Conservation (phyloP, 2,888 invertebrate species). For the Yponomeuta sedellus region DNA sequence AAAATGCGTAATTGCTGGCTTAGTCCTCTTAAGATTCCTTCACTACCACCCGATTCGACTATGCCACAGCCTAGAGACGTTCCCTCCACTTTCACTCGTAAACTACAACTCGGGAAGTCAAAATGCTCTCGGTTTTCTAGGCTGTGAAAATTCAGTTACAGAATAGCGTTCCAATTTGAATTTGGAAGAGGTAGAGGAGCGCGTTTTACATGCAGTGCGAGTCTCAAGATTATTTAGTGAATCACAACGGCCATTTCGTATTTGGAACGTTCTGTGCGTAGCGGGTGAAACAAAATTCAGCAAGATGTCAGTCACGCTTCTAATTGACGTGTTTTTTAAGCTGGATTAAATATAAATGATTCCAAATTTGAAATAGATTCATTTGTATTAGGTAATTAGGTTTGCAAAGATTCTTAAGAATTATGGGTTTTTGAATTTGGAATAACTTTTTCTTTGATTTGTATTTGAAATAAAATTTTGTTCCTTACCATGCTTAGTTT, state of each 20-base stretch:
- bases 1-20: slow-evolving; percentile 76
- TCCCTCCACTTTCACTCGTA: neutral
- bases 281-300: no score
- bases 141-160: slow-evolving; percentile 29
- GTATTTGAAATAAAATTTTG: no score
- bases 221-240: slow-evolving; percentile 70
- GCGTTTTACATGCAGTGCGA: slow-evolving; percentile 54
- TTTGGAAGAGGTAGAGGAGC: slow-evolving; percentile 47
- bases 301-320: no score
- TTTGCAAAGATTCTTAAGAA: no score
- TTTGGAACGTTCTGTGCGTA: slow-evolving; percentile 45
- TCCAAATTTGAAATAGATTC: neutral
- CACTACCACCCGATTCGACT: neutral
- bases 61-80: neutral
- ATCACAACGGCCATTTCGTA: slow-evolving; percentile 70
- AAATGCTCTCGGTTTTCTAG: neutral
- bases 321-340: no score
- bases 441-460: no score
- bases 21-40: slow-evolving; percentile 72
- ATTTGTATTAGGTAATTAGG: no score
- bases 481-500: no score
- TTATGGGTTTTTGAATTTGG: no score
- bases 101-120: neutral
- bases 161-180: slow-evolving; percentile 55
- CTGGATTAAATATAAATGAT: neutral